phyloP scores from a whole-genome alignment of 2,888 invertebrate species.

The Drosophila birchii region DNA sequence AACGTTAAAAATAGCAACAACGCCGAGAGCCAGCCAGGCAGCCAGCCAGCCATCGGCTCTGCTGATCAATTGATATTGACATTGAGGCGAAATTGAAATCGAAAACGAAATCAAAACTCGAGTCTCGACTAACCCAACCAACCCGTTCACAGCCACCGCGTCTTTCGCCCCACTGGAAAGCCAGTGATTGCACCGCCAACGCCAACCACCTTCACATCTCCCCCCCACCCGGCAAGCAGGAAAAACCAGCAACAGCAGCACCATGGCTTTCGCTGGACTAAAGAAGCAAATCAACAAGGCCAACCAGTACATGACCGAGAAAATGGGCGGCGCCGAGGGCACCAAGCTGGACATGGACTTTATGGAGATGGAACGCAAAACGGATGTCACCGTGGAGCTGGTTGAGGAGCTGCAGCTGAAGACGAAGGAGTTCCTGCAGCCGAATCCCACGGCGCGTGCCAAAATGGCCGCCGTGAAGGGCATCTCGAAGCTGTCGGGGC shows the following conservation, averaged over 20 bases:
- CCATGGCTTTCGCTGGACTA: constrained; percentile 99
- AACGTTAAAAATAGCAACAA: constrained; percentile 71
- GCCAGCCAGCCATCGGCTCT: not conserved
- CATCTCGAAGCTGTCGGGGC: constrained; percentile 98
- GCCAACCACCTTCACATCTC: not conserved
- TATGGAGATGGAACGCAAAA: constrained; percentile 99
- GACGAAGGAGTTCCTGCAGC: constrained; percentile 99
- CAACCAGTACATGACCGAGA: constrained; percentile 99
- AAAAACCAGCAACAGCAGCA: constrained; percentile 56
- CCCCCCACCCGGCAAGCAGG: constrained; percentile 13
- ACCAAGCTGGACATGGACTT: constrained; percentile 99
- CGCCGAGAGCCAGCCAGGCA: not conserved
- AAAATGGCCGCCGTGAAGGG: constrained; percentile 98
- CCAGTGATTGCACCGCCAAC: constrained; percentile 19
- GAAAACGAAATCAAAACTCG: constrained; percentile 22
- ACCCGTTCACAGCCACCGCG: constrained; percentile 77
- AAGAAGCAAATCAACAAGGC: constrained; percentile 99
- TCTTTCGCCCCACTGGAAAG: constrained; percentile 42
- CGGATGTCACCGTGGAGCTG: constrained; percentile 98
- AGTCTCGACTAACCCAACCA: constrained; percentile 66
- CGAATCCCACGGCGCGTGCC: constrained; percentile 97
- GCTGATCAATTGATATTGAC: constrained; percentile 42
- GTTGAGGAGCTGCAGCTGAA: constrained; percentile 98
- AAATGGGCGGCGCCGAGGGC: constrained; percentile 99
- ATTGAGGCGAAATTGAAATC: constrained; percentile 31